phyloP scores from a whole-genome alignment of 1,140 invertebrate species.

The Parapsyche elsis region DNA sequence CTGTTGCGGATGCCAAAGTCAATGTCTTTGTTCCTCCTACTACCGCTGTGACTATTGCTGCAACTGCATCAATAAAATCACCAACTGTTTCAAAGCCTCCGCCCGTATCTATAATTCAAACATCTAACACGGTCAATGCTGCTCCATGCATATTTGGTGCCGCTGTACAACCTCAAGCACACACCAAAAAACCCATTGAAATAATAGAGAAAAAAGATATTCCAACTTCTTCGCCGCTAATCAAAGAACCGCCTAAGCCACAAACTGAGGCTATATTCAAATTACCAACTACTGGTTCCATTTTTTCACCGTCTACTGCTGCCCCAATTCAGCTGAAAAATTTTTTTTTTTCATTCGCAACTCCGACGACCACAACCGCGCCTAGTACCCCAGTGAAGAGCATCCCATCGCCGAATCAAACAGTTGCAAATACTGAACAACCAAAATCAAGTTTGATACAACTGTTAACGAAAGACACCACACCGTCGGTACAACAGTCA shows the following conservation, averaged over 20 bases:
- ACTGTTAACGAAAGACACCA: background rate
- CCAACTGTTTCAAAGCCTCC: background rate
- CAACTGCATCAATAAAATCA: background rate
- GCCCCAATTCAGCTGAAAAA: background rate
- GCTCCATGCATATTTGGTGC: background rate
- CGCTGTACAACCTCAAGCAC: background rate
- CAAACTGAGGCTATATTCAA: background rate
- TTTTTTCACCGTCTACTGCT: background rate
- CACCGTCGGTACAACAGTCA: background rate
- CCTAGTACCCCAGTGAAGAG: background rate
- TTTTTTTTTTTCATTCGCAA: slow-evolving; percentile 9
- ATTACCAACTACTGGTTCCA: background rate
- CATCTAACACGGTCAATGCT: background rate
- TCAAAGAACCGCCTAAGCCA: background rate
- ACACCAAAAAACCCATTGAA: background rate
- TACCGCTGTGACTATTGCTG: background rate
- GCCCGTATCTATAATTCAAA: background rate
- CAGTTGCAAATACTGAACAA: background rate
- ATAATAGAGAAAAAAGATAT: background rate
- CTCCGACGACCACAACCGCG: background rate
- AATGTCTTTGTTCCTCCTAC: background rate
- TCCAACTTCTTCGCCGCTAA: background rate
- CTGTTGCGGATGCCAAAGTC: background rate
- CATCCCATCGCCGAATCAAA: background rate
- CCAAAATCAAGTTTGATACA: background rate